A percentile compares a stretch with the other conserved stretches of the same genome.
Conservation (phyloP, 2,797 vertebrate species). For the Triplophysa bombifrons region DNA sequence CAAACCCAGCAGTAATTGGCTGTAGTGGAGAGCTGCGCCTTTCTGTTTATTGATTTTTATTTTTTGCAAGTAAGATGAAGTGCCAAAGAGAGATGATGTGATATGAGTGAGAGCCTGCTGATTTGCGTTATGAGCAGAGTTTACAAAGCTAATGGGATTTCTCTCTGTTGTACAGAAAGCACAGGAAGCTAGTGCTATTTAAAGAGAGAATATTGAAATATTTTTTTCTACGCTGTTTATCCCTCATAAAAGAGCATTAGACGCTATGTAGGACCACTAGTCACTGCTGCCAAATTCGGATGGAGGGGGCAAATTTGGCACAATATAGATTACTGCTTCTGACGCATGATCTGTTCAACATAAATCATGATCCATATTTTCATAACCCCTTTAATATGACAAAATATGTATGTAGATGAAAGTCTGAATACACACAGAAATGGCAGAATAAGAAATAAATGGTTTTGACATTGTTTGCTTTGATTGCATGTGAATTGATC, state of each 20-base stretch:
- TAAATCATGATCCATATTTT: background rate
- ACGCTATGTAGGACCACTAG: background rate
- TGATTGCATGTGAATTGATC: background rate
- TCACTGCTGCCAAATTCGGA: background rate
- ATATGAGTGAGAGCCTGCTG: constrained; percentile 56
- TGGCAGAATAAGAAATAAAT: constrained; percentile 34
- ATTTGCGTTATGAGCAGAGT: constrained; percentile 50
- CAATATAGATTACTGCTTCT: background rate
- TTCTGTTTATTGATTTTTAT: constrained; percentile 72
- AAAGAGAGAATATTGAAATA: constrained; percentile 5
- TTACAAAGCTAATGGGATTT: constrained; percentile 40
- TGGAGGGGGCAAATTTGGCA: background rate
- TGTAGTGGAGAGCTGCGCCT: constrained; percentile 61
- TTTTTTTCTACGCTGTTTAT: background rate
- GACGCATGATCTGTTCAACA: background rate
- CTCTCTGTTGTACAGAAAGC: constrained; percentile 1
- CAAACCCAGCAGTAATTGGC: constrained; percentile 71
- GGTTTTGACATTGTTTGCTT: constrained; percentile 3
- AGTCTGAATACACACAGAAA: constrained; percentile 35
- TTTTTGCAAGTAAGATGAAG: constrained; percentile 60
- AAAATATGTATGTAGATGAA: constrained; percentile 21
- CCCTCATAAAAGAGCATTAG: constrained; percentile 7
- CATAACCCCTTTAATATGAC: background rate
- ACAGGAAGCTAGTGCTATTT: constrained; percentile 13
- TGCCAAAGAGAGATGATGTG: constrained; percentile 56